phyloP scores from a whole-genome alignment of 1,140 invertebrate species.

The Trypoxylus dichotomus region DNA sequence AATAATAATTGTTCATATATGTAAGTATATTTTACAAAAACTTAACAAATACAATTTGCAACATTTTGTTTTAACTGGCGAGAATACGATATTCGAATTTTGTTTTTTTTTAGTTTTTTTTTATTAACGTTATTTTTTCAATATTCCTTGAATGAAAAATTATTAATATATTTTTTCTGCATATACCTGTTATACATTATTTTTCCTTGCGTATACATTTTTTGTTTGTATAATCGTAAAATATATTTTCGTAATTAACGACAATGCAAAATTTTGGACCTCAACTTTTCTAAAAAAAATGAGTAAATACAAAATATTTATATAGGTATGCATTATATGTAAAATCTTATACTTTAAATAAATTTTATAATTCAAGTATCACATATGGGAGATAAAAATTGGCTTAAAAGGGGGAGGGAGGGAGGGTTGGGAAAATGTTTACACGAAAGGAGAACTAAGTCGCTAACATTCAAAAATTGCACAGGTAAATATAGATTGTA shows the following conservation, averaged over 20 bases:
- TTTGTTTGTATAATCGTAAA: neutral
- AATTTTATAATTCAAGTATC: neutral
- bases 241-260: neutral
- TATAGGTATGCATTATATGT: neutral
- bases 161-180: too few relatives aligned
- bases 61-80: neutral
- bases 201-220: constrained; percentile 5
- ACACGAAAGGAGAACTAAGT: neutral
- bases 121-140: neutral
- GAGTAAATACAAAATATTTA: neutral
- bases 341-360: neutral
- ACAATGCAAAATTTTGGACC: constrained; percentile 12
- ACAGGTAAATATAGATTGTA: constrained; percentile 5
- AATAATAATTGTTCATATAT: constrained; percentile 21
- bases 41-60: constrained; percentile 22
- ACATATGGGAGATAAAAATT: constrained; percentile 2
- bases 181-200: neutral
- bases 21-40: constrained; percentile 23
- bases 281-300: neutral
- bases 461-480: constrained; percentile 20
- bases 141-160: too few relatives aligned
- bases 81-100: constrained; percentile 31
- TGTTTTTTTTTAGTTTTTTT: constrained; percentile 13
- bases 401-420: neutral
- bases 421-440: neutral